Evolutionary conservation across 2,797 vertebrate genomes (phyloP), one percentile per base, ranked within the genome.

Genomic region (Naso thynnoides): DNA sequence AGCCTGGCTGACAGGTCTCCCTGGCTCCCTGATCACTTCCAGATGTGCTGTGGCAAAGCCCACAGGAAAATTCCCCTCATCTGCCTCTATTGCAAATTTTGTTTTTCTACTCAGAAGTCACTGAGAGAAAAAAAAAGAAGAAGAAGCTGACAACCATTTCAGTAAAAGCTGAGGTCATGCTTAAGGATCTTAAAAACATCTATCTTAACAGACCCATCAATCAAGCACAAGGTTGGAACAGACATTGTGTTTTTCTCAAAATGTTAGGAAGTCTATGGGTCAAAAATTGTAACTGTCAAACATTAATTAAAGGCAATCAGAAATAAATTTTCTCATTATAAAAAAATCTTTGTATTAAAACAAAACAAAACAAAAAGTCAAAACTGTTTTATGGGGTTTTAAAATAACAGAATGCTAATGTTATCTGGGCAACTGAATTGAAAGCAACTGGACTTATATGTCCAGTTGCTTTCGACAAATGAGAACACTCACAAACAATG

Each of bases 11-110:
- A 91, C 92, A 93, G 91, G 88, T 93, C 90, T 88, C 81, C 80
- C 78, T 79, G 86, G 73, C 78, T 87, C 55, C 55, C 84, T 89
- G 88, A 95, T 94, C 73, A 83, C 80, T 92, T 94, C 93, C 94
- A 95, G 92, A 95, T 95, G 94, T 90, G 82, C 53, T 77, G 83
- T 85, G 82, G 83, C 82, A 82, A 88, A 91, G 80, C 81, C 88
- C 85, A 81, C 73, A 90, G 87, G 86, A 85, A 88, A 88, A 82
- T 74, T 23, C 54, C 58, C 56, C 59, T 69, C 7, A 11, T 72
- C 60, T 78, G 65, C 45, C 84, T 73, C 75, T 73, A 73, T 49
- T 86, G 48, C 52, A 62, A 65, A 41, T 83, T 85, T 84, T 87
- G 77, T 89, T 93, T 93, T 91, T 90, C 72, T 87, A 84, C 65